phyloP scores from a whole-genome alignment of 2,797 vertebrate species.

The Ptychobarbus kaznakovi region DNA sequence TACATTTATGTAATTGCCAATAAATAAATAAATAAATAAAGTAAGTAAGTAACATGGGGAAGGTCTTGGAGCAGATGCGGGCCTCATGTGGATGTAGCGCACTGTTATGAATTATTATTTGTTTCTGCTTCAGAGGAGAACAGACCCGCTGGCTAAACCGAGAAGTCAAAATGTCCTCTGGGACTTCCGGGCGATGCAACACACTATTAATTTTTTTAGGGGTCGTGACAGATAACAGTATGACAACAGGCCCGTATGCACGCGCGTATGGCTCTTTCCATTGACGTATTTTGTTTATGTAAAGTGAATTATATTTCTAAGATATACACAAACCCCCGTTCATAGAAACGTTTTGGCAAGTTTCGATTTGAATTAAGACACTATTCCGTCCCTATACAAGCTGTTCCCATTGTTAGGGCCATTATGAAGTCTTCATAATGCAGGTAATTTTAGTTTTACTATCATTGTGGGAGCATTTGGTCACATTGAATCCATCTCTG shows the following conservation, averaged over 20 bases:
- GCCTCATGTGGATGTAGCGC: conserved; percentile 72
- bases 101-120: conserved; percentile 70
- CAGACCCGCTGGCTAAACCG: conserved; percentile 55
- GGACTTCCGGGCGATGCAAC: not conserved
- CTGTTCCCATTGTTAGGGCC: not conserved
- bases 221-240: conserved; percentile 9
- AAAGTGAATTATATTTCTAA: not conserved
- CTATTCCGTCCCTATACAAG: not conserved
- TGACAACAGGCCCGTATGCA: not conserved
- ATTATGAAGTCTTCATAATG: not conserved
- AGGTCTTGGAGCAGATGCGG: conserved; percentile 63
- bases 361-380: conserved; percentile 1
- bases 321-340: not conserved
- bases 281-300: not conserved
- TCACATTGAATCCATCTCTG: not conserved
- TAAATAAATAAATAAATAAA: not conserved
- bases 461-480: not conserved
- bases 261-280: not conserved
- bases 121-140: conserved; percentile 69
- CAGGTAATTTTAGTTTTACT: not conserved
- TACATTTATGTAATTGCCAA: not conserved
- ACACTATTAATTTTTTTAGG: conserved; percentile 16
- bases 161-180: conserved; percentile 43
- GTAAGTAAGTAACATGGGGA: not conserved
- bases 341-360: not conserved